A percentile compares a stretch with the other conserved stretches of the same genome.
Conservation (phyloP, 2,113 vertebrate genomes). For the Cryptomyrus ogoouensis region DNA sequence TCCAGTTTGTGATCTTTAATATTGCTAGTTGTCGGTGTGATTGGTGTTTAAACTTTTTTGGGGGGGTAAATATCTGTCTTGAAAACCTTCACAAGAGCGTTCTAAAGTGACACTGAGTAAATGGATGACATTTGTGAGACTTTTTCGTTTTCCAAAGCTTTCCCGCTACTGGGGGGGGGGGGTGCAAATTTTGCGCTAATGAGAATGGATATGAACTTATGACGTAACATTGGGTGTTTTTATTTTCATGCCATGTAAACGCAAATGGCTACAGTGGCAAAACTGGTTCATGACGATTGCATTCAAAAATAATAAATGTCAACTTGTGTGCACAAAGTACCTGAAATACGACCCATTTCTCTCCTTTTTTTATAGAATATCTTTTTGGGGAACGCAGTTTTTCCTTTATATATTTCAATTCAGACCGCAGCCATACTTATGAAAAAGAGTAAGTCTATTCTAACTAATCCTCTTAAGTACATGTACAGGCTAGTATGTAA, state of each 20-base stretch:
- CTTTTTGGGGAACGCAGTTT: not conserved
- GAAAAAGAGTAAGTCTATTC: not conserved
- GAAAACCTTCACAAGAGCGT: not conserved
- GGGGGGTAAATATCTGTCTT: not conserved
- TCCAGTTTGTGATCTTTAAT: not conserved
- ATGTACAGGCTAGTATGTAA: not conserved
- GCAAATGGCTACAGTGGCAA: not conserved
- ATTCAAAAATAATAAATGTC: conserved; percentile 2
- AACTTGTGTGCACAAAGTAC: not conserved
- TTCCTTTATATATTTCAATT: not conserved
- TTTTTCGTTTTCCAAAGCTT: not conserved
- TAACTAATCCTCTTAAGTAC: not conserved
- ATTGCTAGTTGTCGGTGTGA: not conserved
- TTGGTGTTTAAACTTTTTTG: not conserved
- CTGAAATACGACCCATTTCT: not conserved
- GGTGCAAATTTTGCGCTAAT: not conserved
- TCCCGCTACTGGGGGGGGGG: not conserved
- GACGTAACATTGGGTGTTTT: not conserved
- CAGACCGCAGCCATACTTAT: not conserved
- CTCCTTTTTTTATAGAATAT: not conserved
- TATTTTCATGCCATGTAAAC: not conserved
- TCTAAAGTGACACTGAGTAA: not conserved
- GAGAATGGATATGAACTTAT: not conserved
- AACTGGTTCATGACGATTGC: not conserved
- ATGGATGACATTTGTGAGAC: not conserved